Conservation (phyloP, 2,113 vertebrate genomes). For the Strix uralensis region DNA sequence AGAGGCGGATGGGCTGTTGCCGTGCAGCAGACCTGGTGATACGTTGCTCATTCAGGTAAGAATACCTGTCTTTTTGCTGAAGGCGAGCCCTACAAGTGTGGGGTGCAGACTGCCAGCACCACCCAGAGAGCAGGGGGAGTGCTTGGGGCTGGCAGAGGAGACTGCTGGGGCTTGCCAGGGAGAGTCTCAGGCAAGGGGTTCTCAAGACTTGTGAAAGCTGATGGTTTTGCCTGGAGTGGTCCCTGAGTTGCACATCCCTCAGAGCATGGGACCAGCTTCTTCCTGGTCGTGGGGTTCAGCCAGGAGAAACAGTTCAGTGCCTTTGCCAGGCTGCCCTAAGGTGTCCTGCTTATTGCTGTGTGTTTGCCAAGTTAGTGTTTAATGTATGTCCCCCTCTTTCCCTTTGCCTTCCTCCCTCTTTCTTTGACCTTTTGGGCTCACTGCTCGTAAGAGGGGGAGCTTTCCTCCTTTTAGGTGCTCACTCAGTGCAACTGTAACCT, state of each 20-base stretch:
- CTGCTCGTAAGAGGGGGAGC: background rate
- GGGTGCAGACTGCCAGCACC: background rate
- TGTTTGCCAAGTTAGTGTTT: background rate
- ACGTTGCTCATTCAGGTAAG: accelerated
- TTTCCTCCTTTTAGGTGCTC: background rate
- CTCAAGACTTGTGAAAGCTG: background rate
- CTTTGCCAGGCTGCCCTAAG: background rate
- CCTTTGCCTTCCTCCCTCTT: background rate
- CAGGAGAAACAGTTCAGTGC: background rate
- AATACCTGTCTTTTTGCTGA: background rate
- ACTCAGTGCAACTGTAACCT: background rate
- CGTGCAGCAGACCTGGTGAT: background rate
- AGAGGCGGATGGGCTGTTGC: background rate
- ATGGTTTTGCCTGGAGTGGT: background rate
- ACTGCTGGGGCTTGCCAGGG: background rate
- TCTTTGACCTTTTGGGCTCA: background rate
- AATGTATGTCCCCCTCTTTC: background rate
- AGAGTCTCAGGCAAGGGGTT: background rate
- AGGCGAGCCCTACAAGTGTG: background rate
- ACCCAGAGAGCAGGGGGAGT: accelerated
- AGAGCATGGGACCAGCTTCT: background rate
- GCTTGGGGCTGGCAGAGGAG: background rate
- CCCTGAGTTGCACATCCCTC: background rate
- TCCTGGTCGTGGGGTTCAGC: background rate
- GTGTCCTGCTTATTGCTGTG: background rate